Percentiles rank a stretch among this genome's conserved stretches.
Conservation (phyloP, 2,888 invertebrate species). For the Dermolepida albohirtum region DNA sequence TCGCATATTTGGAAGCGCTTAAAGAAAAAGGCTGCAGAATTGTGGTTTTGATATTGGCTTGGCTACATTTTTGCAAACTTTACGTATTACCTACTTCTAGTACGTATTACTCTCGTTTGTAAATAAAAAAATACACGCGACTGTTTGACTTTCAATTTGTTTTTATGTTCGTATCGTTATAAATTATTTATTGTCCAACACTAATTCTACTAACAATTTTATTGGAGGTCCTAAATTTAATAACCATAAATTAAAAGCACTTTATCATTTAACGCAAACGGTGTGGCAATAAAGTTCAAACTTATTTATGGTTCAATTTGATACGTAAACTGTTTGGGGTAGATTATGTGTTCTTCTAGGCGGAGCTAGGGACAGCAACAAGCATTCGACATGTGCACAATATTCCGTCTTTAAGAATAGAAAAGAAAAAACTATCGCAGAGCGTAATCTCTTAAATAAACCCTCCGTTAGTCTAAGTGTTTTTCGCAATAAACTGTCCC, state of each 20-base stretch:
- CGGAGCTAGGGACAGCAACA: neutral
- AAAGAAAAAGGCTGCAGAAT: no score
- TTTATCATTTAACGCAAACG: constrained; percentile 17
- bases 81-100: no score
- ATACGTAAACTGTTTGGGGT: constrained; percentile 13
- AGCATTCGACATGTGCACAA: constrained; percentile 4
- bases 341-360: neutral
- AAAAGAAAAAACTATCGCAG: constrained; percentile 55
- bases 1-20: no score
- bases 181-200: constrained; percentile 8
- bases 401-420: constrained; percentile 8
- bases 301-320: constrained; percentile 17
- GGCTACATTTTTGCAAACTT: no score
- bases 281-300: constrained; percentile 16
- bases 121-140: no score
- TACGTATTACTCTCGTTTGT: no score
- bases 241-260: constrained; percentile 18
- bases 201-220: neutral
- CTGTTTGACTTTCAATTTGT: no score
- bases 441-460: constrained; percentile 60
- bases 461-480: constrained; percentile 58
- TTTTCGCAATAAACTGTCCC: constrained; percentile 61
- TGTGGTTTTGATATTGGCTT: no score
- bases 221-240: constrained; percentile 1
- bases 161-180: neutral